Conservation (phyloP, 2,888 invertebrate genomes). For the Ellobium chinense region DNA sequence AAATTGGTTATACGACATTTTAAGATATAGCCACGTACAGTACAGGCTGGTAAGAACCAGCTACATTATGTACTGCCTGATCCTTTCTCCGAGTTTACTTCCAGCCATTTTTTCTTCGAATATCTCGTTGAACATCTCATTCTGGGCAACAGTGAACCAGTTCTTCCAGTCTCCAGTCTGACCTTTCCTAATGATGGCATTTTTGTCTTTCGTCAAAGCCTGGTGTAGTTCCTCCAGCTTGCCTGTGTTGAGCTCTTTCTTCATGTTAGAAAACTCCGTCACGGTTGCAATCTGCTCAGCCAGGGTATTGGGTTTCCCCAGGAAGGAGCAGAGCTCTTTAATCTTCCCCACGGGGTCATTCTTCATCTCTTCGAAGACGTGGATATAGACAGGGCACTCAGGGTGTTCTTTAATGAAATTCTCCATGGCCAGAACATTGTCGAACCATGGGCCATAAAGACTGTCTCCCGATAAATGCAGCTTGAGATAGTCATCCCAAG, state of each 20-base stretch:
- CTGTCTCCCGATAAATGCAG: background rate
- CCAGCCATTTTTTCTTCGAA: slow-evolving; percentile 21
- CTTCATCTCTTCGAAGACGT: slow-evolving; percentile 10
- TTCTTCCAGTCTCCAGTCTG: slow-evolving; percentile 15
- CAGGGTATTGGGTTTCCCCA: slow-evolving; percentile 3
- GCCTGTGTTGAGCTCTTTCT: background rate
- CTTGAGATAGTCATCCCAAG: slow-evolving; percentile 10
- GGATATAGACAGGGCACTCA: background rate
- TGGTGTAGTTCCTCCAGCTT: background rate
- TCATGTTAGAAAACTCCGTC: slow-evolving; percentile 9
- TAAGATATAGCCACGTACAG: too few species aligned
- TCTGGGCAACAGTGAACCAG: background rate
- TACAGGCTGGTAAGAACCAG: too few species aligned
- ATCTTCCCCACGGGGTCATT: background rate
- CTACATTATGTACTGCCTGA: slow-evolving; percentile 21
- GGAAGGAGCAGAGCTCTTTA: slow-evolving; percentile 9
- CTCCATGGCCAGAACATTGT: slow-evolving; percentile 2
- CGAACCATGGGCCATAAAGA: slow-evolving; percentile 13
- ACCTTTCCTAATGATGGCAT: slow-evolving; percentile 17
- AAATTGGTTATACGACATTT: too few species aligned
- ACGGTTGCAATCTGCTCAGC: slow-evolving; percentile 10
- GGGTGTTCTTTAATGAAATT: background rate
- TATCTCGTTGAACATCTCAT: background rate
- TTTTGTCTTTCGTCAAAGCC: background rate
- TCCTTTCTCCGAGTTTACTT: background rate